These are phyloP conservation scores for Drosophila fulvimacula DNA, from an alignment of 2,888 invertebrate genomes.

Conservation along the genomic window DNA sequence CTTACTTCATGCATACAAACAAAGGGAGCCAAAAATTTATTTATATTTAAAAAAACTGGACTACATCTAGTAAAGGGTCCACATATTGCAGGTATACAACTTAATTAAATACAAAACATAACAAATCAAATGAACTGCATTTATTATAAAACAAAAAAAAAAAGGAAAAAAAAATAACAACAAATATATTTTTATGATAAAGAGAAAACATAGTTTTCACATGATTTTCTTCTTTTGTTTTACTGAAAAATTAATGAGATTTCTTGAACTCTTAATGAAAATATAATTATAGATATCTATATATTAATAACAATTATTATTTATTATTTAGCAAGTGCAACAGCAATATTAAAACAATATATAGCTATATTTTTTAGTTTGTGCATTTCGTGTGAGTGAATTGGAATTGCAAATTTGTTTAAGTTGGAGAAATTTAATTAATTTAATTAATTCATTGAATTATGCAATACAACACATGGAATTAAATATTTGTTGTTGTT, in stretches of 20 bases:
- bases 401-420: constrained; percentile 9
- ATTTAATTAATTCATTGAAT: constrained; percentile 20
- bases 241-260: neutral
- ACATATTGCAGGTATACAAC: neutral
- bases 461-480: constrained; percentile 48
- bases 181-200: neutral
- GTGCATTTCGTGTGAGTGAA: constrained; percentile 6
- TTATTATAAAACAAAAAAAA: neutral
- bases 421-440: constrained; percentile 21
- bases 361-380: neutral
- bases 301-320: neutral
- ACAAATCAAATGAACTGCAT: constrained; percentile 9
- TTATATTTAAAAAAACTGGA: neutral
- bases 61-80: neutral
- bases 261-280: neutral
- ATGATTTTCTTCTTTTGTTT: neutral
- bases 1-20: neutral
- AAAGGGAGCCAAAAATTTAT: neutral
- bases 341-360: neutral
- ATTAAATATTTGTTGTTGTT: constrained; percentile 49
- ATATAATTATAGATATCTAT: neutral
- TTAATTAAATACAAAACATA: constrained; percentile 3
- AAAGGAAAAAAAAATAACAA: neutral
- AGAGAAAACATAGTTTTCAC: neutral
- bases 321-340: constrained; percentile 4